These are phyloP conservation scores for Syrrhaptes paradoxus DNA, from an alignment of 2,113 vertebrate species.

Conservation along the genomic window DNA sequence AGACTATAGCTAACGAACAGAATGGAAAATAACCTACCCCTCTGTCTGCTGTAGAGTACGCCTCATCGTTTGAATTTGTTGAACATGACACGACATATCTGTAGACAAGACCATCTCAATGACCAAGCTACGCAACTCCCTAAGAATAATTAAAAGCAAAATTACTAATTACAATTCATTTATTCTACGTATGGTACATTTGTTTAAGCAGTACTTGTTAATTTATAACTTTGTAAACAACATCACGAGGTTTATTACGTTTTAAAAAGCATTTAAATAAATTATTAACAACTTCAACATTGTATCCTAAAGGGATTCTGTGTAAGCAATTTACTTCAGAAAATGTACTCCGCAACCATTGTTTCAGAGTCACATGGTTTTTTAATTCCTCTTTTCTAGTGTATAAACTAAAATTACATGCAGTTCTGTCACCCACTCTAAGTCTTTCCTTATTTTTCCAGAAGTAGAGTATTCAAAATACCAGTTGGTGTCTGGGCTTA, in stretches of 20 bases:
- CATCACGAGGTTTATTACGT: neutral
- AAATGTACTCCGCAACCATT: neutral
- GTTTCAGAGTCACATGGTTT: neutral
- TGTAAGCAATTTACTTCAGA: conserved; percentile 11
- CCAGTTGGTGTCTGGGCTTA: neutral
- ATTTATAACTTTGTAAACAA: conserved; percentile 46
- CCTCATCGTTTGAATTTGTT: conserved; percentile 94
- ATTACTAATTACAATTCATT: conserved; percentile 27
- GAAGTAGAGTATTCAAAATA: neutral
- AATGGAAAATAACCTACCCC: conserved; percentile 78
- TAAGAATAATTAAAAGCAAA: conserved; percentile 72
- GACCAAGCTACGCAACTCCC: conserved; percentile 89
- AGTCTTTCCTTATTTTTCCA: neutral
- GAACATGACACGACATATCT: conserved; percentile 97
- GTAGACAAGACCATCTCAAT: conserved; percentile 97
- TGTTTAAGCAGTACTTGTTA: neutral
- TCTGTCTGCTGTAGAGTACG: conserved; percentile 89
- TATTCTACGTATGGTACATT: conserved; percentile 15
- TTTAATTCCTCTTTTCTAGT: neutral
- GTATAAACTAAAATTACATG: conserved; percentile 12
- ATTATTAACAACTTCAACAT: conserved; percentile 24
- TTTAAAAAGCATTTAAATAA: conserved; percentile 23
- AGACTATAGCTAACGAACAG: neutral
- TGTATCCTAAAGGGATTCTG: neutral
- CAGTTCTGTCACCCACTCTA: neutral